A percentile compares a stretch with the other conserved stretches of the same genome.
Evolutionary conservation across 2,888 invertebrate species (phyloP).

Genomic region (Bombylius discolor): DNA sequence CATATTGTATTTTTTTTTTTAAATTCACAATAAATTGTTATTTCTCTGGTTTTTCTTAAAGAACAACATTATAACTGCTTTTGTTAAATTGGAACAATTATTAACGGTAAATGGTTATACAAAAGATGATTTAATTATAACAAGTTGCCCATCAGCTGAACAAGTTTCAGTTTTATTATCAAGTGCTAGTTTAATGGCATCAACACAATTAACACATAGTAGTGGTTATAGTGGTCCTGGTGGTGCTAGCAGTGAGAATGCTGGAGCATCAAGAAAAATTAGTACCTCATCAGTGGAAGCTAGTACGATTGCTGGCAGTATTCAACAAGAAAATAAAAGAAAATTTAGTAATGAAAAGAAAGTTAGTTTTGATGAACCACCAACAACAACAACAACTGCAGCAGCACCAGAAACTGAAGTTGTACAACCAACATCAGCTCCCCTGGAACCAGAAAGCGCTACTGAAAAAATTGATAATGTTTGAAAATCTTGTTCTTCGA

Average conservation of each 20-base stretch:
- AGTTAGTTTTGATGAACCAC: slow-evolving; percentile 18
- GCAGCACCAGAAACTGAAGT: too few relatives aligned
- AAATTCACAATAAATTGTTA: background rate
- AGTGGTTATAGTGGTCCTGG: background rate
- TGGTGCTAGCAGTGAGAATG: background rate
- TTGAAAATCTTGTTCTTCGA: too few relatives aligned
- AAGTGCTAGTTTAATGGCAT: slow-evolving; percentile 55
- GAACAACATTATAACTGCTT: slow-evolving; percentile 80
- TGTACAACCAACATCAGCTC: too few relatives aligned
- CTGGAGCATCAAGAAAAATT: background rate
- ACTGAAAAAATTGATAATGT: too few relatives aligned
- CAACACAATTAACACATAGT: background rate
- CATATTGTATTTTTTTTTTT: background rate
- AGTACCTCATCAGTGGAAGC: background rate
- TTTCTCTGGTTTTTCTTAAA: slow-evolving; percentile 38
- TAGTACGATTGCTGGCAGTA: background rate
- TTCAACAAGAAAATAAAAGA: background rate
- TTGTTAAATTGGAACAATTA: slow-evolving; percentile 71
- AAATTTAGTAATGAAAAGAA: slow-evolving; percentile 18
- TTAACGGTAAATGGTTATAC: slow-evolving; percentile 61
- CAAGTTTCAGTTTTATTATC: slow-evolving; percentile 83
- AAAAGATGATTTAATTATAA: slow-evolving; percentile 67
- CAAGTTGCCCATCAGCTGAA: slow-evolving; percentile 85
- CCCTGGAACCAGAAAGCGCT: too few relatives aligned
- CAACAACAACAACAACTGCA: background rate